Base-by-base conservation (phyloP, 2,797 vertebrate genomes). In the Buphagus erythrorhynchus region DNA sequence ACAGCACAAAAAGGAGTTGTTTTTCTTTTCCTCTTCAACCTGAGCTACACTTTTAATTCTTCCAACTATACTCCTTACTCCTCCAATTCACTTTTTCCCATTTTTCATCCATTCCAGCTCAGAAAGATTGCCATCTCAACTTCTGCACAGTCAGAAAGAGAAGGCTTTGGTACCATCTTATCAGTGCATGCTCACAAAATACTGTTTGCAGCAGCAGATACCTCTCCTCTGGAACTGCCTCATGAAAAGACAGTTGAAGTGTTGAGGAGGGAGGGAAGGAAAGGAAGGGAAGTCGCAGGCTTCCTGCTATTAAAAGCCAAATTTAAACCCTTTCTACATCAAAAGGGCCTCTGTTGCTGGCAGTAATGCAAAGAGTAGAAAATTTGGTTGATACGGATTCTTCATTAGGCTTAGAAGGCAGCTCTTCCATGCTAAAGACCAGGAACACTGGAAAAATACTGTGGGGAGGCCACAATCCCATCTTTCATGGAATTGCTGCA, bases 261-360 rank as follows among this genome's bases (percentile, higher is more conserved):
- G 81, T 7, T 84, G 79, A 93, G 62, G 69, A 94, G 62, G 73
- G 76, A 94, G 84, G 84, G 46, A 92, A 92, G 59, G 71, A 88
- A 93, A 93, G 79, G 91, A 96, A 95, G 81, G 69, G 84, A 96
- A 95, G 82, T 92, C 61, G 46, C 49, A 89, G 88, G 87, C 79
- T 93, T 94, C 91, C 84, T 87, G 92, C 88, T 88, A 96, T 88
- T 91, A 90, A 85, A 54, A 65, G 76, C 55, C 91, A 89, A 89
- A 83, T 80, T 84, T 93, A 97, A 95, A 94, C 54, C 71, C 62
- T 62, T 90, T 59, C 79, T 57, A 46, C 86, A 92, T 94, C 88
- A 94, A 68, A 96, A 93, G 65, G 72, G 61, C 68, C 91, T 93
- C 87, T 79, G 76, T 33, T 73, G 69, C 40, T 93, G 80, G 63